Percentiles rank a stretch among this genome's conserved stretches.
These are phyloP conservation scores for Ambastaia sidthimunki DNA, from an alignment of 2,797 vertebrate species.

Conservation along the genomic window DNA sequence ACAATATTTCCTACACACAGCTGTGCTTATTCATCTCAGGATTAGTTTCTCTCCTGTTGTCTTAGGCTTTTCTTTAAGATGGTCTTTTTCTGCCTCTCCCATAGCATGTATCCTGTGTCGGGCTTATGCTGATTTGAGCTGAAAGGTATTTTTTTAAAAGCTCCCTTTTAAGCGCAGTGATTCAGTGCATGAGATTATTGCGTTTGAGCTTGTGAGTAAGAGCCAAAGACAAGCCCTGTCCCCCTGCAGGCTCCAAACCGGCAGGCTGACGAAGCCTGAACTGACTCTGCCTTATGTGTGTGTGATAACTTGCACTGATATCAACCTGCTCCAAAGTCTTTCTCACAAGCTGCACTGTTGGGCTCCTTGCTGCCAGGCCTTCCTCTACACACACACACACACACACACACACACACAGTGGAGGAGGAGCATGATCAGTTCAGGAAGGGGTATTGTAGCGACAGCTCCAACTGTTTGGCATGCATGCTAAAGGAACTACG, in stretches of 20 bases:
- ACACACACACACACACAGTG: conserved; percentile 43
- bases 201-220: conserved; percentile 62
- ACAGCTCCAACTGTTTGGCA: conserved; percentile 53
- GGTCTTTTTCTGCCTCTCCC: conserved; percentile 65
- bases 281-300: conserved; percentile 37
- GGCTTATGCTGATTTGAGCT: conserved; percentile 58
- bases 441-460: conserved; percentile 33
- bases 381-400: conserved; percentile 18
- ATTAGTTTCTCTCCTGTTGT: conserved; percentile 65
- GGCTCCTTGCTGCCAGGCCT: conserved; percentile 68
- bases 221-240: conserved; percentile 57
- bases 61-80: conserved; percentile 61
- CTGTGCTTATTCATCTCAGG: conserved; percentile 72
- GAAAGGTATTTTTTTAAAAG: conserved; percentile 49
- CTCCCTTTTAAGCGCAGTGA: conserved; percentile 62
- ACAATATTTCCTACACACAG: conserved; percentile 50
- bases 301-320: conserved; percentile 60
- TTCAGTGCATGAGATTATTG: conserved; percentile 63
- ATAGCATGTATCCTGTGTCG: conserved; percentile 54
- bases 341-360: conserved; percentile 65
- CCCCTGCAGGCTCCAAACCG: conserved; percentile 61
- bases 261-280: conserved; percentile 49
- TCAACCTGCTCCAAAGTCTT: conserved; percentile 72
- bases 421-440: conserved; percentile 57
- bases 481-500: conserved; percentile 44